phyloP scores from a whole-genome alignment of 2,797 vertebrate species.

The Chelon auratus region DNA sequence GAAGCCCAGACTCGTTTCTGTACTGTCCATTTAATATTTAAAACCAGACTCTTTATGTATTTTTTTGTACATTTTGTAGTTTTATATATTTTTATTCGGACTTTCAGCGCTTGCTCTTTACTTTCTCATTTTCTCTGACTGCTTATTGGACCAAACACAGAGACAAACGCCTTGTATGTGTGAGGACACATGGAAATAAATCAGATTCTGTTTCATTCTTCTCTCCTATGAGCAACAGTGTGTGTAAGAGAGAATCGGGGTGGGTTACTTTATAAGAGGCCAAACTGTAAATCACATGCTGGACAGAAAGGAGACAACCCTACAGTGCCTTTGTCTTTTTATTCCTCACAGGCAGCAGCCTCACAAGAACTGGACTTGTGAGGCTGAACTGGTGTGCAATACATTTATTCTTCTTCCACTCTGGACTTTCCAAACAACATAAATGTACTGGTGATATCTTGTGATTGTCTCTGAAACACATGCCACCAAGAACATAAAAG shows the following conservation, averaged over 20 bases:
- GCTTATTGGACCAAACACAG: too few species aligned
- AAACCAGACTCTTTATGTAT: too few species aligned
- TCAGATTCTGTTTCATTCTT: background rate
- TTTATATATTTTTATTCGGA: too few species aligned
- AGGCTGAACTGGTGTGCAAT: too few species aligned
- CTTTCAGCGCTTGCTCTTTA: too few species aligned
- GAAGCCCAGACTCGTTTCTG: too few species aligned
- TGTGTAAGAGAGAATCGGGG: background rate
- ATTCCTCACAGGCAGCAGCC: slow-evolving; percentile 46
- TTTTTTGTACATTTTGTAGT: too few species aligned
- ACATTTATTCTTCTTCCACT: too few species aligned
- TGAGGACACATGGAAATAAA: background rate
- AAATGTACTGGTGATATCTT: too few species aligned
- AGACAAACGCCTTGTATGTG: too few species aligned
- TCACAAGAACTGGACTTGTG: slow-evolving; percentile 33
- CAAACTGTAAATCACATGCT: slow-evolving; percentile 61
- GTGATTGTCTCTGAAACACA: background rate
- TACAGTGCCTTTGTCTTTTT: slow-evolving; percentile 61
- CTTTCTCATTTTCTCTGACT: too few species aligned
- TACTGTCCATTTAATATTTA: too few species aligned
- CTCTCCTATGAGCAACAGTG: background rate
- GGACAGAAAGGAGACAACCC: slow-evolving; percentile 53
- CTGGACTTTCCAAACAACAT: background rate
- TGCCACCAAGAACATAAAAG: background rate
- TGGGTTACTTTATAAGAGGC: slow-evolving; percentile 41